phyloP scores from a whole-genome alignment of 2,888 invertebrate genomes.

The Copidosoma aretas region DNA sequence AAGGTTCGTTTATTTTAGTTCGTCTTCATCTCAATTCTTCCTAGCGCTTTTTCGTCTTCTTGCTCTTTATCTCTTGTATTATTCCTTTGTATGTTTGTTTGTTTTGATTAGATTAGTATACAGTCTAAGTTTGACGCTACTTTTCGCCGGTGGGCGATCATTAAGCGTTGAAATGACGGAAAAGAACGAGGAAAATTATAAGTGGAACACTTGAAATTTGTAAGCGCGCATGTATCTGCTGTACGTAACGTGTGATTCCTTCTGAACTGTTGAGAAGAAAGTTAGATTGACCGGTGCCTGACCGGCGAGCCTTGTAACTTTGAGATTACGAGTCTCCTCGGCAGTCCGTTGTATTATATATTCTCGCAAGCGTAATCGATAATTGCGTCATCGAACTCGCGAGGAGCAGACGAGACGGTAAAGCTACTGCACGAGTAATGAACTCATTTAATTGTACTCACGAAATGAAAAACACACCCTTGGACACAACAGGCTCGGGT shows the following conservation, averaged over 20 bases:
- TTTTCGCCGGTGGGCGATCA: conserved; percentile 56
- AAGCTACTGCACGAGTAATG: conserved; percentile 1
- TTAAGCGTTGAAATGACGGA: no score
- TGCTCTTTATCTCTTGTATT: not conserved
- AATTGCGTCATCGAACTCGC: conserved; percentile 13
- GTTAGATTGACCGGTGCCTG: conserved; percentile 19
- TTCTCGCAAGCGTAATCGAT: conserved; percentile 11
- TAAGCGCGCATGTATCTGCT: conserved; percentile 17
- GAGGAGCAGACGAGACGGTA: conserved; percentile 27
- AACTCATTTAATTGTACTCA: not conserved
- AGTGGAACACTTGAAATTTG: conserved; percentile 54
- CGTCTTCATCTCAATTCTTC: conserved; percentile 14
- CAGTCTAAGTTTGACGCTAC: conserved; percentile 62
- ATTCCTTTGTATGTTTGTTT: conserved; percentile 27
- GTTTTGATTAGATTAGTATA: conserved; percentile 63
- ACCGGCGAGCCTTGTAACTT: conserved; percentile 30
- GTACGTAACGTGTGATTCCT: conserved; percentile 15
- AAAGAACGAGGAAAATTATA: conserved; percentile 33
- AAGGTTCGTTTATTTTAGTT: conserved; percentile 19
- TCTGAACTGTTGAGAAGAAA: conserved; percentile 31
- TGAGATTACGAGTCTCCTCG: conserved; percentile 30
- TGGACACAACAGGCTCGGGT: no score
- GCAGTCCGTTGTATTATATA: conserved; percentile 9
- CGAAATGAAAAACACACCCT: not conserved
- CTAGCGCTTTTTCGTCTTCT: conserved; percentile 24